Evolutionary conservation across 2,797 vertebrate genomes (phyloP).

Genomic region (Aselliscus stoliczkanus): DNA sequence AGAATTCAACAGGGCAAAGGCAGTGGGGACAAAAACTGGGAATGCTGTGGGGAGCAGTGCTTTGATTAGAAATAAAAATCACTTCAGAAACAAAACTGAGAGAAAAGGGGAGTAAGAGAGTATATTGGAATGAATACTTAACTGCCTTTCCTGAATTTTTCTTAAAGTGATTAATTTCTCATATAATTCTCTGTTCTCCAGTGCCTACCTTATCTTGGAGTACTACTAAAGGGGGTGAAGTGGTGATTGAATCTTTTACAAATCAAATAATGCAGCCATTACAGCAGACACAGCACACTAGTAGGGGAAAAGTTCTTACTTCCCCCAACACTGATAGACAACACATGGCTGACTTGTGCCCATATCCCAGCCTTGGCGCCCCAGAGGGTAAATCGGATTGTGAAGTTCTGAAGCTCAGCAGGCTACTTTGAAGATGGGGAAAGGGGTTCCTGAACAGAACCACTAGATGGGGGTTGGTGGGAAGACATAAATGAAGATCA

Average conservation of each 20-base stretch:
- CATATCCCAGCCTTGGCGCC: background rate
- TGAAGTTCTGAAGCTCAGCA: background rate
- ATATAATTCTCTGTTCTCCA: background rate
- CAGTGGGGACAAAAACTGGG: background rate
- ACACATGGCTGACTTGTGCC: background rate
- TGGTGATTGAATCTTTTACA: background rate
- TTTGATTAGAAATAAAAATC: slow-evolving; percentile 17
- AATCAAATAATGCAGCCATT: background rate
- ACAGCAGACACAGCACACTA: background rate
- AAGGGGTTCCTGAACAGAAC: background rate
- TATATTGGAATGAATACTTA: background rate
- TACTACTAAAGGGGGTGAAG: background rate
- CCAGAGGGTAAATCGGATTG: background rate
- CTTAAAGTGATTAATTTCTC: slow-evolving; percentile 1
- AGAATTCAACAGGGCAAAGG: background rate
- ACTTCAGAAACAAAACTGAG: background rate
- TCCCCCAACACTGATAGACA: background rate
- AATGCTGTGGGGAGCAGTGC: background rate
- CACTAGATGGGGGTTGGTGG: background rate
- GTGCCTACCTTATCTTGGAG: background rate
- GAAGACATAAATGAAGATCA: background rate
- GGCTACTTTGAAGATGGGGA: background rate
- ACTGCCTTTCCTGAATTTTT: background rate
- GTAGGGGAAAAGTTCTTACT: background rate
- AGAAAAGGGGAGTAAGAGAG: background rate